These are phyloP conservation scores for Hymenochirus boettgeri DNA, from an alignment of 2,113 vertebrate species.

Conservation along the genomic window DNA sequence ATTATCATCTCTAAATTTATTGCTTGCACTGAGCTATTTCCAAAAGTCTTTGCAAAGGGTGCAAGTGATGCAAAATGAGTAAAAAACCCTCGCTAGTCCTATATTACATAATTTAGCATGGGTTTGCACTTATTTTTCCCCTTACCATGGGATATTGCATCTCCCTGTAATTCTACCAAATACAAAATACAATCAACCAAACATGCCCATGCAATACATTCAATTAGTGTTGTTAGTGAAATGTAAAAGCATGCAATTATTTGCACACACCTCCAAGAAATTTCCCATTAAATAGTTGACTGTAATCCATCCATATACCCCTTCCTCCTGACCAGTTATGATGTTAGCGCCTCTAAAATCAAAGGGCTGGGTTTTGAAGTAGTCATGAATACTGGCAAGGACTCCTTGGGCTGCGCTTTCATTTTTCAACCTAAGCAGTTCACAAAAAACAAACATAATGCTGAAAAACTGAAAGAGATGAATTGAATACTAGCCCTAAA, in stretches of 20 bases:
- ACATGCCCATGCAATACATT: background rate
- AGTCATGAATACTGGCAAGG: conserved; percentile 68
- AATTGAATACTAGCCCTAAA: background rate
- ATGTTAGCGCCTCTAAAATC: conserved; percentile 83
- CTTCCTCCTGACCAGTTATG: conserved; percentile 88
- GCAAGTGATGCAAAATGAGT: too few relatives aligned
- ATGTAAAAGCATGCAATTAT: conserved; percentile 56
- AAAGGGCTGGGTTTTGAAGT: conserved; percentile 79
- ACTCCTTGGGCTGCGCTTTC: conserved; percentile 67
- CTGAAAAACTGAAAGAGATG: conserved; percentile 50
- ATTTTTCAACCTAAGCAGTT: conserved; percentile 70
- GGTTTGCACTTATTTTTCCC: too few relatives aligned
- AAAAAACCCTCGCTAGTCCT: too few relatives aligned
- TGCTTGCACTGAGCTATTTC: too few relatives aligned
- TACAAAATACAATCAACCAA: background rate
- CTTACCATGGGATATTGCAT: too few relatives aligned
- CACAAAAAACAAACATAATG: conserved; percentile 61
- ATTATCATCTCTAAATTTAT: too few relatives aligned
- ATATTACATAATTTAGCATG: too few relatives aligned
- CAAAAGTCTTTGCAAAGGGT: too few relatives aligned
- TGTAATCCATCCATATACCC: conserved; percentile 93
- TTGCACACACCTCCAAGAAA: conserved; percentile 82
- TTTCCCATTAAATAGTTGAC: conserved; percentile 95
- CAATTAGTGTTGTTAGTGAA: background rate
- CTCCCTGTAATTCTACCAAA: too few relatives aligned